These are phyloP conservation scores for Drosophila kambysellisi DNA, from an alignment of 2,888 invertebrate species.

Conservation along the genomic window DNA sequence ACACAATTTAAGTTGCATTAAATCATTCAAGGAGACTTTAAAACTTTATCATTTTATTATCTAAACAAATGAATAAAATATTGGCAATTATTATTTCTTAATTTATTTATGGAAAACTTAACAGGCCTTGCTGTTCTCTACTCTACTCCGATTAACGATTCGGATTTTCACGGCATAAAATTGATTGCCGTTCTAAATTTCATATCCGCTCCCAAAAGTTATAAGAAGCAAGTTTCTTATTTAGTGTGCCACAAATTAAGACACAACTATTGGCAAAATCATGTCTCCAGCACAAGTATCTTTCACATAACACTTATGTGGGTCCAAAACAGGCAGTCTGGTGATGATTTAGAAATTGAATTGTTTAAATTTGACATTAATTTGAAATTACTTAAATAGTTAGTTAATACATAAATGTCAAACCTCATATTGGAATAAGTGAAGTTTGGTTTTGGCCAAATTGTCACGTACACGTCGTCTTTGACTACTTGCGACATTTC, in stretches of 20 bases:
- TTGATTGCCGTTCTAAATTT: background rate
- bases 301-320: background rate
- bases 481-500: slow-evolving; percentile 52
- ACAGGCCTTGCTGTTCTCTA: background rate
- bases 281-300: background rate
- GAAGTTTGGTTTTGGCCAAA: slow-evolving; percentile 40
- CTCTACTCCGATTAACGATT: background rate
- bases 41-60: background rate
- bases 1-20: background rate
- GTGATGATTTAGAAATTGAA: slow-evolving; percentile 1
- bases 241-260: background rate
- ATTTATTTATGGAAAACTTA: background rate
- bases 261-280: background rate
- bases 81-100: background rate
- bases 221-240: background rate
- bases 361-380: slow-evolving; percentile 36
- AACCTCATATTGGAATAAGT: slow-evolving; percentile 47
- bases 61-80: background rate
- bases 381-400: slow-evolving; percentile 63
- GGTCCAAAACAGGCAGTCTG: background rate
- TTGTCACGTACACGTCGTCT: slow-evolving; percentile 65
- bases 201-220: background rate
- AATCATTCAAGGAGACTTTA: no score
- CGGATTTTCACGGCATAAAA: background rate
- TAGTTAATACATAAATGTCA: slow-evolving; percentile 51